Conservation (phyloP, 1,140 invertebrate species). For the Nymphalis io region DNA sequence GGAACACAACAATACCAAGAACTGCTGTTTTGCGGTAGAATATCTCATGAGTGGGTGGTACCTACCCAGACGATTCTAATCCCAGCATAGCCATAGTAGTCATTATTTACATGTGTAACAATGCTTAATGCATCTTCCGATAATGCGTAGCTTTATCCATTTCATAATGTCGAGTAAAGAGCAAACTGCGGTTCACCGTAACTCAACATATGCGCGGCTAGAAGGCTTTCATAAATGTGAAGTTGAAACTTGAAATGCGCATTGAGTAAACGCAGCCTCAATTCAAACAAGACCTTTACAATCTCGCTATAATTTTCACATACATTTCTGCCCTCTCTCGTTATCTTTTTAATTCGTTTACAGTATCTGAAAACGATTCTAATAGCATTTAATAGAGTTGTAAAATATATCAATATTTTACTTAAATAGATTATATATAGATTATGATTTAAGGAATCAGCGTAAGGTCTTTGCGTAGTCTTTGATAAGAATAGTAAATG, state of each 20-base stretch:
- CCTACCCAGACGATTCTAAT: too few species aligned
- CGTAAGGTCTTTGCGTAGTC: too few species aligned
- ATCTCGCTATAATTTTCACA: not conserved
- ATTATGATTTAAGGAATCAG: too few species aligned
- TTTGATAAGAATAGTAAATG: too few species aligned
- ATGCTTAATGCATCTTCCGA: not conserved
- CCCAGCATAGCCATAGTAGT: too few species aligned
- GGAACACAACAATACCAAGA: too few species aligned
- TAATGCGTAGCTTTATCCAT: not conserved
- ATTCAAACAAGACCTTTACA: constrained; percentile 8
- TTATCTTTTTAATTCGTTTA: not conserved
- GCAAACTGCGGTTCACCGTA: not conserved
- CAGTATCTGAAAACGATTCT: too few species aligned
- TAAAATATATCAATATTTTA: too few species aligned
- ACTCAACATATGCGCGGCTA: not conserved
- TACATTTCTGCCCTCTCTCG: not conserved
- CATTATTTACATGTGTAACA: not conserved
- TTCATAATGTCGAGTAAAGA: constrained; percentile 7
- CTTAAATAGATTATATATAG: too few species aligned
- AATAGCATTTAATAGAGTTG: too few species aligned
- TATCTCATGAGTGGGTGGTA: too few species aligned
- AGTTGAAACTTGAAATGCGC: constrained; percentile 8
- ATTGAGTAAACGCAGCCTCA: constrained; percentile 1
- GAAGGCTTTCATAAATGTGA: constrained; percentile 7
- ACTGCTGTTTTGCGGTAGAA: too few species aligned